Evolutionary conservation across 1,140 invertebrate species (phyloP).

Genomic region (Lethrus apterus): DNA sequence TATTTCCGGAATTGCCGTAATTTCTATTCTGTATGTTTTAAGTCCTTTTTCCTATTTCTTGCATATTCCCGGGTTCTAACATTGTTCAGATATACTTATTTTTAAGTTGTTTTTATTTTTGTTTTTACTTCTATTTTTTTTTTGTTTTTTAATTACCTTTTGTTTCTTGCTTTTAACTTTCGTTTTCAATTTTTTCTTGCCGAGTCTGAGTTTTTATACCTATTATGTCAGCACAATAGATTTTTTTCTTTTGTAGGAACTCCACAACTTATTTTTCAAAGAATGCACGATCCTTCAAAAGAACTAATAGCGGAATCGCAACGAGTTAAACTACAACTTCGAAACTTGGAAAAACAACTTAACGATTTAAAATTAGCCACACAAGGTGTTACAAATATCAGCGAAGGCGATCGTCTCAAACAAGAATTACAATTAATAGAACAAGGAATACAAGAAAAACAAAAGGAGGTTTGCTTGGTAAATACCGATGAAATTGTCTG

Average conservation of each 20-base stretch:
- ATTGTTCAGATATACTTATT: too few species aligned
- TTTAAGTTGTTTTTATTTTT: too few species aligned
- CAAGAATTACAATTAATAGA: conserved; percentile 60
- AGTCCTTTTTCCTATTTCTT: conserved; percentile 39
- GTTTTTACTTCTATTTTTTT: too few species aligned
- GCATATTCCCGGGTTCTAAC: conserved; percentile 15
- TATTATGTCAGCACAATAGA: conserved; percentile 7
- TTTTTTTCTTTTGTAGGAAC: conserved; percentile 32
- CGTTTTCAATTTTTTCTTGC: too few species aligned
- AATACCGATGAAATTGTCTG: conserved; percentile 19
- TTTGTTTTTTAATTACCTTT: too few species aligned
- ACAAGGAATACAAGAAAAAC: conserved; percentile 57
- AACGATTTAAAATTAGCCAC: conserved; percentile 54
- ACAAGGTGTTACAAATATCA: conserved; percentile 42
- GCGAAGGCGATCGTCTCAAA: conserved; percentile 51
- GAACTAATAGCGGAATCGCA: conserved; percentile 52
- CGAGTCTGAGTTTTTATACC: too few species aligned
- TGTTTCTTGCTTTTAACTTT: too few species aligned
- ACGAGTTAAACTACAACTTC: conserved; percentile 56
- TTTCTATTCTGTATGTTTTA: too few species aligned
- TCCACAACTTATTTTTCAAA: conserved; percentile 37
- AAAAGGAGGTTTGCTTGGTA: conserved; percentile 54
- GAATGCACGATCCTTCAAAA: conserved; percentile 37
- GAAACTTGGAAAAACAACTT: conserved; percentile 55
- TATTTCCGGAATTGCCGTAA: not conserved